Percentiles rank a stretch among this genome's conserved stretches.
These are phyloP conservation scores for Ailuropoda melanoleuca DNA, from an alignment of 2,113 vertebrate species.

Conservation along the genomic window DNA sequence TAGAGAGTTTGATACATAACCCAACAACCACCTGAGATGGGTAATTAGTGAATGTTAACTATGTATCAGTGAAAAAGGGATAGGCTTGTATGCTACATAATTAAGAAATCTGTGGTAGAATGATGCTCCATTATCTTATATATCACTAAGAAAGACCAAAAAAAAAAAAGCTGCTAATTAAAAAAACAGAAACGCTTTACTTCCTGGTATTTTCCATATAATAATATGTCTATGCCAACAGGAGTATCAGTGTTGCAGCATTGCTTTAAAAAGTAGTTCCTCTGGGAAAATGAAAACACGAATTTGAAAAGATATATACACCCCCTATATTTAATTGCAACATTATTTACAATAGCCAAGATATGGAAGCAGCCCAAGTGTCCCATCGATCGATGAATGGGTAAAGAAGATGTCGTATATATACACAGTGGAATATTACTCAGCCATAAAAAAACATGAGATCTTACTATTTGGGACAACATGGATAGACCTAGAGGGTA, in stretches of 20 bases:
- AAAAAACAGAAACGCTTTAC: not conserved
- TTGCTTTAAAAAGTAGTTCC: not conserved
- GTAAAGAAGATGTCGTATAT: not conserved
- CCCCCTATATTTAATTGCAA: not conserved
- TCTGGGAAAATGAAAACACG: not conserved
- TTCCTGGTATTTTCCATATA: not conserved
- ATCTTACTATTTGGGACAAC: not conserved
- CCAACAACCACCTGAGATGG: not conserved
- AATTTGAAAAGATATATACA: not conserved
- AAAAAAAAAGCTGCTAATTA: not conserved
- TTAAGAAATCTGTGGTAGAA: not conserved
- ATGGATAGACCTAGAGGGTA: not conserved
- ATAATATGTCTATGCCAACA: no score
- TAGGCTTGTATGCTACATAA: not conserved
- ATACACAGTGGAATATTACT: not conserved
- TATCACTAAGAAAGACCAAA: not conserved
- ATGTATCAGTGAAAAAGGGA: not conserved
- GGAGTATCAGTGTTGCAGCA: not conserved
- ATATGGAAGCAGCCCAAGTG: not conserved
- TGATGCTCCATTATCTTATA: not conserved
- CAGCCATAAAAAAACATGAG: not conserved
- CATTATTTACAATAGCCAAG: not conserved
- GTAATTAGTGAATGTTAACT: not conserved
- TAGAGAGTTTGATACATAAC: not conserved
- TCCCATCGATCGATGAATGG: not conserved